Base-by-base conservation (phyloP, 2,113 vertebrate species). In the Petroica traversi region DNA sequence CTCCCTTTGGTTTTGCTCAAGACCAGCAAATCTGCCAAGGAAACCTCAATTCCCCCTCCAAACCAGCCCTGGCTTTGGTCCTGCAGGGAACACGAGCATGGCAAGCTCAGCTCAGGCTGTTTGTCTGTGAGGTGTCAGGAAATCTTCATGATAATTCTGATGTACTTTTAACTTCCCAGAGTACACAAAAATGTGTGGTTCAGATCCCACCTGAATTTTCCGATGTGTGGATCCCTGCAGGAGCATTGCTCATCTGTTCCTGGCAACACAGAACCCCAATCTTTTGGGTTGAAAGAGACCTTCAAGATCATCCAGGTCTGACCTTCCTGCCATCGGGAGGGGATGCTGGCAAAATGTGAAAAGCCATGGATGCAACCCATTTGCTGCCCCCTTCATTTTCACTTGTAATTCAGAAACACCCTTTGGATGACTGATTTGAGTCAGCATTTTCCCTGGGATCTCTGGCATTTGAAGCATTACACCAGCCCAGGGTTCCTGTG, bases 201-300 rank as follows among this genome's bases (percentile, higher is more conserved):
- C 45, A 29, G 33, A 64, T 19, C 40, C 24, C 68, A 23, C 10
- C 29, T 16, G 33, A 1, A 2, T 93, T 89, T 58, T 29, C 36
- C 41, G 8, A 0, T 0, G 0, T 2, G 38, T 16, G 8, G 24
- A 20, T 48, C 26, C 63, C 49, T 25, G 52, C 23, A 23, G 58
- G 11, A 67, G 19, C 3, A 0, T 31, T 24, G 67, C 55, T 59
- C 45, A n/a, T 41, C 20, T 8, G 19, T 2, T 88, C 26, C 22
- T 66, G 51, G 9, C 14, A 34, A 12, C 28, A 29, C 11, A 41
- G 34, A 43, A 52, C 12, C 28, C 13, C 9, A 9, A 19, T 15
- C 20, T 19, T 18, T 68, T 61, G 46, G 38, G 38, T 15, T 54
- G 52, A n/a, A 46, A 54, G 17, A 19, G n/a, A 61, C n/a, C 17